Evolutionary conservation across 2,113 vertebrate genomes (phyloP).

Genomic region (Coregonus clupeaformis): DNA sequence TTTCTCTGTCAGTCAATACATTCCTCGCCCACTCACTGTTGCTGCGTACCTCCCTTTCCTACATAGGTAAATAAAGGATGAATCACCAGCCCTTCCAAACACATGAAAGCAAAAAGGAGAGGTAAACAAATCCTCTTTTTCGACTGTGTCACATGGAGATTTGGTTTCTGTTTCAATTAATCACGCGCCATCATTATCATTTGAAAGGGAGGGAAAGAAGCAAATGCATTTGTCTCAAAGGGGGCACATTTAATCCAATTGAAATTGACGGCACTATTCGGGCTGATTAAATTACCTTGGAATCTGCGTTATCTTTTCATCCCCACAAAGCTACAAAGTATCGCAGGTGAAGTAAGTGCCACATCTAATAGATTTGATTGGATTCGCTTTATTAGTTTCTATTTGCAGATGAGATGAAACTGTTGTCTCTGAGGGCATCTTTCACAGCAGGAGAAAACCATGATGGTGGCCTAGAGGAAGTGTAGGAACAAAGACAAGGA

Average conservation of each 20-base stretch:
- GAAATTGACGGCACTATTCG: constrained; percentile 4
- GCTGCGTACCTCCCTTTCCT: no score
- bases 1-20: no score
- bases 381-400: not conserved
- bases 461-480: not conserved
- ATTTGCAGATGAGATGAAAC: not conserved
- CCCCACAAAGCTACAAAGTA: not conserved
- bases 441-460: not conserved
- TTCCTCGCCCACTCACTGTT: no score
- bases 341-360: not conserved
- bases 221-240: constrained; percentile 4
- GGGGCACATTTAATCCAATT: constrained; percentile 8
- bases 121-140: not conserved
- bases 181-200: not conserved
- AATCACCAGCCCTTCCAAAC: not conserved
- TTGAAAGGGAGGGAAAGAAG: not conserved
- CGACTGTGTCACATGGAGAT: no score
- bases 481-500: not conserved
- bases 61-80: no score
- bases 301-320: constrained; percentile 11
- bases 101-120: not conserved
- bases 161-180: not conserved
- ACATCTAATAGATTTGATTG: not conserved
- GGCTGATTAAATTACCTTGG: constrained; percentile 4
- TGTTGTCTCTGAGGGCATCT: not conserved